phyloP scores from a whole-genome alignment of 2,888 invertebrate species.

The Mylabris sibirica region DNA sequence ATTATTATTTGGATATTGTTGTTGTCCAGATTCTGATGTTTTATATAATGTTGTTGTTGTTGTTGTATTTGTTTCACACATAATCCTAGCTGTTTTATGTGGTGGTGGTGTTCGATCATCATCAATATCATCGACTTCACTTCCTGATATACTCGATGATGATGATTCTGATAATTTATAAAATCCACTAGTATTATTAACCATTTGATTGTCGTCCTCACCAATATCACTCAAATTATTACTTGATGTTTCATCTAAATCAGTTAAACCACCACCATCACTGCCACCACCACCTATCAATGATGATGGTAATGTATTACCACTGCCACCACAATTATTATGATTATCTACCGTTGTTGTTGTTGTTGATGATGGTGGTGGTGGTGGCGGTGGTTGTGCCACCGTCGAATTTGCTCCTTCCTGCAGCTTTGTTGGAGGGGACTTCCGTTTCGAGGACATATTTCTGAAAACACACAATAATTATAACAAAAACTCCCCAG shows the following conservation, averaged over 20 bases:
- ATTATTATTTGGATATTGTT: slow-evolving; percentile 34
- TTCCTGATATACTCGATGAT: slow-evolving; percentile 60
- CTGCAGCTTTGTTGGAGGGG: slow-evolving; percentile 90
- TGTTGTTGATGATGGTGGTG: slow-evolving; percentile 62
- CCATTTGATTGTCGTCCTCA: slow-evolving; percentile 65
- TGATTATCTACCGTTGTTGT: neutral
- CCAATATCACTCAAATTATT: slow-evolving; percentile 68
- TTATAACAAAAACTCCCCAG: neutral
- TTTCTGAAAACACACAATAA: slow-evolving; percentile 67
- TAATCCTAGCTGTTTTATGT: slow-evolving; percentile 59
- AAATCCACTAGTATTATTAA: slow-evolving; percentile 55
- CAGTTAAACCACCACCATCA: slow-evolving; percentile 66
- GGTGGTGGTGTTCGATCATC: slow-evolving; percentile 59
- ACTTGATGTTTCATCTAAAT: slow-evolving; percentile 67
- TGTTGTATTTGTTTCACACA: slow-evolving; percentile 44
- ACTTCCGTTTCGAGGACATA: slow-evolving; percentile 97
- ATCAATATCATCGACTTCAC: slow-evolving; percentile 60
- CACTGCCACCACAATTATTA: slow-evolving; percentile 1
- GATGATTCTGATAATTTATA: slow-evolving; percentile 59
- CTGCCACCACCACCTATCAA: slow-evolving; percentile 62
- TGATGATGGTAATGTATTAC: slow-evolving; percentile 48
- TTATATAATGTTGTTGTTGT: slow-evolving; percentile 29
- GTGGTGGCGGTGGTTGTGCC: neutral
- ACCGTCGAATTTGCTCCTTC: slow-evolving; percentile 68
- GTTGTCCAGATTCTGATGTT: slow-evolving; percentile 31